Percentiles rank a stretch among this genome's conserved stretches.
Evolutionary conservation across 2,113 vertebrate species (phyloP).

Genomic region (Scolopax mira): DNA sequence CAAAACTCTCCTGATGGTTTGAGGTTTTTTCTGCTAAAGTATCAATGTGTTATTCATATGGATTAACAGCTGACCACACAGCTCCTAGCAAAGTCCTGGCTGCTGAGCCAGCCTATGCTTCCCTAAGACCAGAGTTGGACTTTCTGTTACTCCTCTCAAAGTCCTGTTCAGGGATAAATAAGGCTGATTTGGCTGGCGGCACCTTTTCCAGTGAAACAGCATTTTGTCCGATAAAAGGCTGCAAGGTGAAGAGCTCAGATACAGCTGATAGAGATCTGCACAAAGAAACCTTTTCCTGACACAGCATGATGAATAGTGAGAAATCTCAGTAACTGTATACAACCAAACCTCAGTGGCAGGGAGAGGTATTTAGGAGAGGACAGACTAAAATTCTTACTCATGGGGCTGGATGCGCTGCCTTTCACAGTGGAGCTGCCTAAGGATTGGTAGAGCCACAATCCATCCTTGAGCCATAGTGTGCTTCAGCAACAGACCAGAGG

Average conservation of each 20-base stretch:
- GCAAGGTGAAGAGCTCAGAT: not conserved
- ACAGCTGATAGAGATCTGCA: not conserved
- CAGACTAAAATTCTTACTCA: not conserved
- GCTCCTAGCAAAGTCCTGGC: not conserved
- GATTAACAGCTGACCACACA: not conserved
- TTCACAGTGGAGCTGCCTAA: not conserved
- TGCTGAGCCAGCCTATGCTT: not conserved
- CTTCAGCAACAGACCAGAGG: not conserved
- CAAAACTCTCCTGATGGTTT: not conserved
- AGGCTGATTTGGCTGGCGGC: not conserved
- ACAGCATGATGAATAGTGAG: rapidly evolving
- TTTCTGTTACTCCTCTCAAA: not conserved
- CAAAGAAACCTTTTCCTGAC: not conserved
- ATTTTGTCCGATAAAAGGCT: not conserved
- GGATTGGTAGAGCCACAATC: not conserved
- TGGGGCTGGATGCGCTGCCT: not conserved
- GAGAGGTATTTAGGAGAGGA: not conserved
- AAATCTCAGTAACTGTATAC: not conserved
- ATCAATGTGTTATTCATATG: not conserved
- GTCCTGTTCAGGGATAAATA: not conserved
- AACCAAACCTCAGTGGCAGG: not conserved
- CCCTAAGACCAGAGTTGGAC: not conserved
- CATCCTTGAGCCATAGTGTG: rapidly evolving
- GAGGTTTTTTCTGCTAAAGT: not conserved
- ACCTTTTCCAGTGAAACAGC: not conserved